Conservation (phyloP, 2,797 vertebrate genomes). For the Takifugu ocellatus region DNA sequence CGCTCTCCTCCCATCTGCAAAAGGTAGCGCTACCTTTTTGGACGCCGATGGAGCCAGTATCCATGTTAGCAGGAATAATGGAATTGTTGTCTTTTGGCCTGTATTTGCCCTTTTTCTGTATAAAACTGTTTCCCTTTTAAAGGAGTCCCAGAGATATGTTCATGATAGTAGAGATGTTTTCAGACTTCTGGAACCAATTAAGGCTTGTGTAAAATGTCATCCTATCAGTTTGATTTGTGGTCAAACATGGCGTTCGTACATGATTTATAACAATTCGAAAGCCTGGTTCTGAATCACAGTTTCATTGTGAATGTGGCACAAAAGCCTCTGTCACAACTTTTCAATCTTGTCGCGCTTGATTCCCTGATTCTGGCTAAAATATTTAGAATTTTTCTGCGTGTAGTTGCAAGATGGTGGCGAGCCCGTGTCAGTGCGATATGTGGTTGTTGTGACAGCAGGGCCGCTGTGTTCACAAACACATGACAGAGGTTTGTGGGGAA, state of each 20-base stretch:
- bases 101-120: constrained; percentile 30
- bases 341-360: constrained; percentile 62
- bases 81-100: constrained; percentile 45
- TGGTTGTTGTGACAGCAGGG: constrained; percentile 73
- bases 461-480: constrained; percentile 67
- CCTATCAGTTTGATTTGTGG: constrained; percentile 76
- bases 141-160: constrained; percentile 45
- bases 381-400: constrained; percentile 15
- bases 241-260: constrained; percentile 62
- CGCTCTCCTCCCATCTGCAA: neutral
- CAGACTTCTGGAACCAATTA: constrained; percentile 76
- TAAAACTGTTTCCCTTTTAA: constrained; percentile 44
- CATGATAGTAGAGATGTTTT: constrained; percentile 44
- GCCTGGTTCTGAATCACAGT: constrained; percentile 72
- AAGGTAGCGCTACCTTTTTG: neutral
- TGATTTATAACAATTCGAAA: constrained; percentile 68
- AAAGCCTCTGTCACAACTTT: constrained; percentile 63
- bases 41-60: neutral
- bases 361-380: constrained; percentile 46
- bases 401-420: constrained; percentile 18
- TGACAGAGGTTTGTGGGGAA: constrained; percentile 59
- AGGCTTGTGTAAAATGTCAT: constrained; percentile 69
- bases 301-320: constrained; percentile 75
- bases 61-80: constrained; percentile 22
- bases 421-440: constrained; percentile 54